Base-by-base conservation (phyloP, 2,888 invertebrate genomes). In the Polietes domitor region DNA sequence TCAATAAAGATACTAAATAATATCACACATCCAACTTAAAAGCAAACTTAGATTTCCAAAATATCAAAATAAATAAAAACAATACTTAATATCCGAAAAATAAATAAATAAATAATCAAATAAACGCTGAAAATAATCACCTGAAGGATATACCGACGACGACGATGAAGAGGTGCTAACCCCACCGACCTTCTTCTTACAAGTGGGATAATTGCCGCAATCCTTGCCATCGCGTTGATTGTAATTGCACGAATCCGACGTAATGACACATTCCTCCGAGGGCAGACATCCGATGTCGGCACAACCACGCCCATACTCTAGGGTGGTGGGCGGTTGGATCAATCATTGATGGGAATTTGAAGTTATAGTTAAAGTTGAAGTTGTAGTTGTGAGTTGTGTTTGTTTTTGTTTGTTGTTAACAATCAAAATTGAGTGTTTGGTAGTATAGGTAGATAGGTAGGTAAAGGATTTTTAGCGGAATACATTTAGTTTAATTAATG, bases 221-320 rank as follows among this genome's bases (percentile, higher is more conserved):
- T 94, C 93, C 77, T 93, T 91, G 74, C 92, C 90, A 55, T 93
- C 93, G 85, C 93, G 92, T 86, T 94, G 94, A 17, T 94, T 94
- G 87, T 93, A 94, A 15, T 93, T 92, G 90, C 96, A 96, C 0
- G 95, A 95, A 87, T 96, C 96, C 88, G 95, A 95, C 85, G 87
- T 89, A 87, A 92, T 90, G 78, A 96, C 94, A 91, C 96, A 96
- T 81, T 94, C 94, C 92, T 96, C 94, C 88, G 93, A 95, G 89
- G 94, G 94, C 76, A 94, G 92, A 89, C 96, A 96, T 71, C 96
- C 96, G 88, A 96, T 96, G 89, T 96, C 96, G 88, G 94, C 94
- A 91, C 96, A 96, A 24, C 94, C 93, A 87, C 96, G 94, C 82
- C 96, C 96, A 91, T 96, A 96, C 92, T 96, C 96, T 96, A 93